Conservation (phyloP, 2,113 vertebrate genomes). For the Lepus timidus region DNA sequence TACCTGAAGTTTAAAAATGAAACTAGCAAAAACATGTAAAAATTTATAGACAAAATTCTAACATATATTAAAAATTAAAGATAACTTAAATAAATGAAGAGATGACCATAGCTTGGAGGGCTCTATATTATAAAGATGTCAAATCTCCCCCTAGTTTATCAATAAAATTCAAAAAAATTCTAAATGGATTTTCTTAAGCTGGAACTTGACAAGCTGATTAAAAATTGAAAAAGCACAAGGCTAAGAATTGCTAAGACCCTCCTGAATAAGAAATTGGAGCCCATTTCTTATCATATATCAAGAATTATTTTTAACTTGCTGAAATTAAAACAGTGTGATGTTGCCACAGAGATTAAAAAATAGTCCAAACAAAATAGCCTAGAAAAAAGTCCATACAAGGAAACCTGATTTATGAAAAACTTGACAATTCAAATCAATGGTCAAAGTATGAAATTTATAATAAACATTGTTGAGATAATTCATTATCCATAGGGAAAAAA, state of each 20-base stretch:
- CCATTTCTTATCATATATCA: not conserved
- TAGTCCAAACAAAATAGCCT: slow-evolving; percentile 6
- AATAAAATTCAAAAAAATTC: slow-evolving; percentile 52
- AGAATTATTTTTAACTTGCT: slow-evolving; percentile 42
- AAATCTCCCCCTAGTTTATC: slow-evolving; percentile 17
- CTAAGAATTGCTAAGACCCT: not conserved
- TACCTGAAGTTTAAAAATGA: not conserved
- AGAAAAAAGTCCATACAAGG: not conserved
- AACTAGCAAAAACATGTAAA: not conserved
- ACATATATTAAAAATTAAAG: slow-evolving; percentile 29
- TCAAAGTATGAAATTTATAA: not conserved
- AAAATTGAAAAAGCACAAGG: not conserved
- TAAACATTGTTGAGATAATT: not conserved
- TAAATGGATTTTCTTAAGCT: not conserved
- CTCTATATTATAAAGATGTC: slow-evolving; percentile 25
- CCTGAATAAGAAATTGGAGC: slow-evolving; percentile 1
- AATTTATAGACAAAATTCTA: not conserved
- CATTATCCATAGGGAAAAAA: not conserved
- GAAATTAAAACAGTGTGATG: not conserved
- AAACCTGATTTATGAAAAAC: slow-evolving; percentile 12
- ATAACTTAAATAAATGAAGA: not conserved
- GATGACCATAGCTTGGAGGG: not conserved
- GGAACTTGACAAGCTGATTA: not conserved
- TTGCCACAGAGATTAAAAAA: slow-evolving; percentile 9
- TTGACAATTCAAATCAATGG: not conserved